Conservation (phyloP, 1,140 invertebrate species). For the Zelostemma sp. region DNA sequence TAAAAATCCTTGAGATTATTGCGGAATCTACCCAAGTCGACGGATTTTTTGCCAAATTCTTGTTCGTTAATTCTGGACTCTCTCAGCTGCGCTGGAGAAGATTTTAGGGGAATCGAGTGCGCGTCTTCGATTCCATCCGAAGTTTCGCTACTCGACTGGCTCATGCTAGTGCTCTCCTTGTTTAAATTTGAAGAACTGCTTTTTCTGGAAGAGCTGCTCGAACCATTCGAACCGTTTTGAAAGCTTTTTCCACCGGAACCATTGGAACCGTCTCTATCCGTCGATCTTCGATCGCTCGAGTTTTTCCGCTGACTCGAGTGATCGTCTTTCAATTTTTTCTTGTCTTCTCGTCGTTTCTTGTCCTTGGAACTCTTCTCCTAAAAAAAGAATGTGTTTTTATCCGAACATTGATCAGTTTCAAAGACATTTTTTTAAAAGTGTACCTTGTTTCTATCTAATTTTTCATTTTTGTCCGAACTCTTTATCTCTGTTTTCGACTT, state of each 20-base stretch:
- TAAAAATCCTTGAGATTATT: background rate
- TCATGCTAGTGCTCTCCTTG: constrained; percentile 58
- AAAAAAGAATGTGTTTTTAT: constrained; percentile 2
- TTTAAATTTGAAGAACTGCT: constrained; percentile 51
- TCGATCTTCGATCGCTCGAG: constrained; percentile 65
- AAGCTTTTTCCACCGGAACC: constrained; percentile 64
- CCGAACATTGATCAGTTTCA: constrained; percentile 11
- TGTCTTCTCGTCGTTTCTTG: constrained; percentile 63
- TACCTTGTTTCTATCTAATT: constrained; percentile 54
- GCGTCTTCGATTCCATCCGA: constrained; percentile 59
- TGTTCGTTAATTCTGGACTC: too few relatives aligned
- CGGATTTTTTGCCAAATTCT: constrained; percentile 18
- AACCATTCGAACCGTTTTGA: constrained; percentile 47
- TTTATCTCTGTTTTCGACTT: constrained; percentile 39
- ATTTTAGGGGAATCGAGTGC: constrained; percentile 43
- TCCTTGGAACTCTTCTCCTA: constrained; percentile 54
- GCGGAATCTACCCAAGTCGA: constrained; percentile 16
- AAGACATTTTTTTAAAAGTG: constrained; percentile 22
- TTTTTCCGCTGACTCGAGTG: constrained; percentile 64
- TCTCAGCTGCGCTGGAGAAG: background rate
- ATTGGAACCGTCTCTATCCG: constrained; percentile 67
- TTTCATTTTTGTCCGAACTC: constrained; percentile 47
- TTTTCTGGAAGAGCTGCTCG: constrained; percentile 49
- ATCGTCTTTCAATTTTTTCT: constrained; percentile 66
- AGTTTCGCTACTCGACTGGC: constrained; percentile 64